These are phyloP conservation scores for Galagoides demidoff DNA, from an alignment of 2,797 vertebrate species.

Conservation along the genomic window DNA sequence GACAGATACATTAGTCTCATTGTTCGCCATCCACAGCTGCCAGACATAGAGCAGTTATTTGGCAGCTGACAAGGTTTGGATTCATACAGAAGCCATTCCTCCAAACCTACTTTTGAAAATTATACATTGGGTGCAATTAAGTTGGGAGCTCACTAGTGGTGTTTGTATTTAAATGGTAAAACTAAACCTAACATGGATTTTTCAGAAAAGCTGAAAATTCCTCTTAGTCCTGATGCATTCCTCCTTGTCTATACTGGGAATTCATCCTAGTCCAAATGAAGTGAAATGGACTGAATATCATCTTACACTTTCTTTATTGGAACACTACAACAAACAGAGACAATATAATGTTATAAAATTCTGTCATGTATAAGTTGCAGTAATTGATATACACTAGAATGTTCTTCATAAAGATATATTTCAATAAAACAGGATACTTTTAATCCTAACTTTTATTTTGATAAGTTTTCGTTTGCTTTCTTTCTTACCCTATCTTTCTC, in stretches of 20 bases:
- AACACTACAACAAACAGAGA: conserved; percentile 24
- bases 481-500: background rate
- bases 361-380: background rate
- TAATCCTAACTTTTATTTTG: background rate
- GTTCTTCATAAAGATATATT: conserved; percentile 31
- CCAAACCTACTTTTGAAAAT: conserved; percentile 53
- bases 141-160: background rate
- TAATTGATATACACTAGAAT: background rate
- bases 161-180: conserved; percentile 41
- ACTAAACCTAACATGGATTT: conserved; percentile 19
- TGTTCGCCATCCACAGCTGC: conserved; percentile 60
- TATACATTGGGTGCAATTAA: conserved; percentile 42
- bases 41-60: conserved; percentile 7
- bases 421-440: background rate
- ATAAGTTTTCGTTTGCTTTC: background rate
- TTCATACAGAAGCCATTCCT: background rate
- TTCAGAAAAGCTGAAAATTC: conserved; percentile 40
- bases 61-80: conserved; percentile 52
- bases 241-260: background rate
- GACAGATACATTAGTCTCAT: conserved; percentile 54
- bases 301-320: background rate
- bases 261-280: background rate
- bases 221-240: background rate
- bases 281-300: background rate
- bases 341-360: background rate